Conservation (phyloP, 2,888 invertebrate genomes). For the Aphidoletes aphidimyza region DNA sequence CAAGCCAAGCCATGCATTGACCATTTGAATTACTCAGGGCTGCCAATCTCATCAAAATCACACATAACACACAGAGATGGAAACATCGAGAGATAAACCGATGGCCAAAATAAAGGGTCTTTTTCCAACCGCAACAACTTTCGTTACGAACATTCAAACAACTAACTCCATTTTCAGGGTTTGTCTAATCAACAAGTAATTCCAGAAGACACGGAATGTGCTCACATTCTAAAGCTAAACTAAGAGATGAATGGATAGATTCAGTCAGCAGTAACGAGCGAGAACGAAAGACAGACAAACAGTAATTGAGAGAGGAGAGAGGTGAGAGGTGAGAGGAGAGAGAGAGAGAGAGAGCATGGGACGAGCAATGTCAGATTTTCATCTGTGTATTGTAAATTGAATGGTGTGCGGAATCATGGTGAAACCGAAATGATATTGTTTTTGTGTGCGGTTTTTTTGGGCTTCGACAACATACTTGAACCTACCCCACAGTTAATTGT, state of each 20-base stretch:
- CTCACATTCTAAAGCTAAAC: no score
- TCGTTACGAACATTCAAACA: not conserved
- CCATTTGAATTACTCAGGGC: no score
- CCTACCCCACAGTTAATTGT: slow-evolving; percentile 35
- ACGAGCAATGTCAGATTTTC: not conserved
- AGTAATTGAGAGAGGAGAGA: not conserved
- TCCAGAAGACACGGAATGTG: no score
- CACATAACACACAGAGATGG: no score
- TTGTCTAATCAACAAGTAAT: slow-evolving; percentile 22
- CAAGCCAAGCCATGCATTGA: no score
- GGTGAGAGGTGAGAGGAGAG: not conserved
- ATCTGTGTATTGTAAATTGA: not conserved
- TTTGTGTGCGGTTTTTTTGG: slow-evolving; percentile 6
- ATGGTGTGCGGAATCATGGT: not conserved
- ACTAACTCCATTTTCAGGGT: not conserved
- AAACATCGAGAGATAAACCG: no score
- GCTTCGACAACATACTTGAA: not conserved
- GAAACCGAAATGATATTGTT: slow-evolving; percentile 33
- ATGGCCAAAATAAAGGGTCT: not conserved
- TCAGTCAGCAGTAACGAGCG: no score
- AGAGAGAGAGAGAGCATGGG: not conserved
- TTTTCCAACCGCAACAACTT: not conserved
- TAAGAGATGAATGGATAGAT: no score
- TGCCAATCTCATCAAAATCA: no score
- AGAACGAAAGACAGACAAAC: not conserved